These are phyloP conservation scores for Cepphus grylle DNA, from an alignment of 2,113 vertebrate genomes.

Conservation along the genomic window DNA sequence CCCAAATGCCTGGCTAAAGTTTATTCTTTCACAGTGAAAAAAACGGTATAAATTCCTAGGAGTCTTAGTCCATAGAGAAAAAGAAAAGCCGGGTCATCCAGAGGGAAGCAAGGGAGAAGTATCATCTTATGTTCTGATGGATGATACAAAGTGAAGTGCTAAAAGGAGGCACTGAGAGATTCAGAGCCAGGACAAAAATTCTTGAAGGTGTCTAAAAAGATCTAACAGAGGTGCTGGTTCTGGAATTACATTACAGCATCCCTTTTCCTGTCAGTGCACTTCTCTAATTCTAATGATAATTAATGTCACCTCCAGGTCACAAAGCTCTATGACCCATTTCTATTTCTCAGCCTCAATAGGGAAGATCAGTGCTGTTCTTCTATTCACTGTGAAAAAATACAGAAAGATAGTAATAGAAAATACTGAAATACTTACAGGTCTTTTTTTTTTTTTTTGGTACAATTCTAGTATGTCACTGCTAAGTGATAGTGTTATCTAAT, in stretches of 20 bases:
- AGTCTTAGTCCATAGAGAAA: neutral
- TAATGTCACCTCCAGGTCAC: neutral
- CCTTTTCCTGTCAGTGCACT: neutral
- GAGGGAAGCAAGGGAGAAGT: neutral
- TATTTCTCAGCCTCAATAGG: neutral
- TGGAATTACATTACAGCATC: neutral
- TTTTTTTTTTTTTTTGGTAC: neutral
- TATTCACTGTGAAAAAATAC: neutral
- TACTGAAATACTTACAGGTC: neutral
- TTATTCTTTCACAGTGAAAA: neutral
- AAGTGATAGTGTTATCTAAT: neutral
- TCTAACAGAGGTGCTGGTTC: neutral
- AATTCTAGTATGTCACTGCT: neutral
- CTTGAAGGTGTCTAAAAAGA: neutral
- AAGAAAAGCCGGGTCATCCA: neutral
- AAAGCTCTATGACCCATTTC: neutral
- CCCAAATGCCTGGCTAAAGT: neutral
- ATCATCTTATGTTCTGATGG: neutral
- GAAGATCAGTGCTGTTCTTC: neutral
- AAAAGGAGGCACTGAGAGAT: conserved; percentile 4
- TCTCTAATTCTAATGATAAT: conserved; percentile 3
- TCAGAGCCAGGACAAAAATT: neutral
- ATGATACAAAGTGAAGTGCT: neutral
- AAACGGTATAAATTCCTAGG: neutral
- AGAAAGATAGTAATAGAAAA: neutral